These are phyloP conservation scores for Acipenser ruthenus DNA, from an alignment of 2,797 vertebrate genomes.

Conservation along the genomic window DNA sequence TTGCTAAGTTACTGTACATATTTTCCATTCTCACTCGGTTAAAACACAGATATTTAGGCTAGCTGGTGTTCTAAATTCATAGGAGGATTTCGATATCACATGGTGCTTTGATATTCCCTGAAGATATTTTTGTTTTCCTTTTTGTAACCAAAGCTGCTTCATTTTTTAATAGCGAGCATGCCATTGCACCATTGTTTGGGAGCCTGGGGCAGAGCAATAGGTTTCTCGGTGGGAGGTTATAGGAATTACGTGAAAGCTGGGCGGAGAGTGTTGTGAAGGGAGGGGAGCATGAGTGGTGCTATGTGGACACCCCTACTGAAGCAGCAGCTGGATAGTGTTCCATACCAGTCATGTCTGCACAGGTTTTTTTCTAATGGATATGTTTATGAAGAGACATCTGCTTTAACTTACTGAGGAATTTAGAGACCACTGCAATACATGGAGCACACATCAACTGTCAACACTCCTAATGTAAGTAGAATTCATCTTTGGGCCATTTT, in stretches of 20 bases:
- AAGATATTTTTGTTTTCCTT: neutral
- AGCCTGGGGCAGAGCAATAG: conserved; percentile 52
- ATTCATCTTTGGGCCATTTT: too few relatives aligned
- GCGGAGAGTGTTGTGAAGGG: conserved; percentile 49
- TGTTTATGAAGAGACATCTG: conserved; percentile 37
- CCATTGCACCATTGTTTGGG: conserved; percentile 52
- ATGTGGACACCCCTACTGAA: conserved; percentile 28
- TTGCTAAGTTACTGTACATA: too few relatives aligned
- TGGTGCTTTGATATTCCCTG: too few relatives aligned
- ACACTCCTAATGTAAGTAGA: conserved; percentile 43
- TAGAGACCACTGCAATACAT: conserved; percentile 51
- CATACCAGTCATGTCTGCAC: neutral
- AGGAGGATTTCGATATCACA: too few relatives aligned
- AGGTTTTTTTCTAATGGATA: conserved; percentile 39
- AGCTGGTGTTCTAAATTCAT: too few relatives aligned
- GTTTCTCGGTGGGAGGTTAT: conserved; percentile 65
- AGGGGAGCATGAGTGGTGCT: conserved; percentile 37
- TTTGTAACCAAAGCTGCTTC: conserved; percentile 19
- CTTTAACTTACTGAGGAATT: conserved; percentile 47
- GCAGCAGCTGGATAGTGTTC: neutral
- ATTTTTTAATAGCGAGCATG: conserved; percentile 43
- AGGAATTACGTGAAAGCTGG: conserved; percentile 62
- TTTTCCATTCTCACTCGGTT: too few relatives aligned
- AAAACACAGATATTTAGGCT: too few relatives aligned
- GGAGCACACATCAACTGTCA: conserved; percentile 63